A percentile compares a stretch with the other conserved stretches of the same genome.
Evolutionary conservation across 2,888 invertebrate genomes (phyloP).

Genomic region (Cremastobaeus sp.): DNA sequence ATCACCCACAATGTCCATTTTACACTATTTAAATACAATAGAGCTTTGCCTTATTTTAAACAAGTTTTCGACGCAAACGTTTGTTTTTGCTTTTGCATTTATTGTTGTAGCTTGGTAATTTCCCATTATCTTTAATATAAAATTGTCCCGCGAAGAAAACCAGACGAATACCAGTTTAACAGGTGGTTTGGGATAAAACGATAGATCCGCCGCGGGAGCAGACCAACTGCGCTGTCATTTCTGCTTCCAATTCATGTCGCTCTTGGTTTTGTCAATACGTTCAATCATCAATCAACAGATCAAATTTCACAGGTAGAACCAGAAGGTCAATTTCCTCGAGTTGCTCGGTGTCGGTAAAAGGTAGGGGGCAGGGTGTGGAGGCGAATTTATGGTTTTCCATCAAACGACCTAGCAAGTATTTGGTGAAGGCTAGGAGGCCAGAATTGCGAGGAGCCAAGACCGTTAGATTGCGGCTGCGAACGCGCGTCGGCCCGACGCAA

Average conservation of each 20-base stretch:
- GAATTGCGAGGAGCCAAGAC: constrained; percentile 77
- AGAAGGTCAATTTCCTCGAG: constrained; percentile 24
- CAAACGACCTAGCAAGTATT: constrained; percentile 76
- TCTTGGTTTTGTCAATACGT: constrained; percentile 10
- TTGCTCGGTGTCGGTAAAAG: constrained; percentile 4
- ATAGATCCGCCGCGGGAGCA: constrained; percentile 66
- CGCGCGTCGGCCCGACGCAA: constrained; percentile 74
- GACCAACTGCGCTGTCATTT: constrained; percentile 15
- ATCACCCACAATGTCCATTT: constrained; percentile 78
- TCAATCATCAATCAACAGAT: neutral
- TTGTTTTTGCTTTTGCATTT: constrained; percentile 47
- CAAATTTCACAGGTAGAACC: constrained; percentile 11
- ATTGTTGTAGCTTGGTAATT: constrained; percentile 33
- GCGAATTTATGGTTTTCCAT: constrained; percentile 72
- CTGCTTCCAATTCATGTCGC: constrained; percentile 13
- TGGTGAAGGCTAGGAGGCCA: constrained; percentile 75
- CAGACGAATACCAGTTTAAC: constrained; percentile 75
- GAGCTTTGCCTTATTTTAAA: constrained; percentile 77
- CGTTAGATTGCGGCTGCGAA: constrained; percentile 65
- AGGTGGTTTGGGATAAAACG: constrained; percentile 71
- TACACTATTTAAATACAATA: constrained; percentile 79
- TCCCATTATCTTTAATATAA: constrained; percentile 66
- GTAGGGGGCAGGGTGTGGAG: constrained; percentile 35
- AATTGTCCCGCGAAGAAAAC: constrained; percentile 76
- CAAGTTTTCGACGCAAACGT: constrained; percentile 70